A percentile compares a stretch with the other conserved stretches of the same genome.
Conservation (phyloP, 2,113 vertebrate species). For the Holacanthus passer region DNA sequence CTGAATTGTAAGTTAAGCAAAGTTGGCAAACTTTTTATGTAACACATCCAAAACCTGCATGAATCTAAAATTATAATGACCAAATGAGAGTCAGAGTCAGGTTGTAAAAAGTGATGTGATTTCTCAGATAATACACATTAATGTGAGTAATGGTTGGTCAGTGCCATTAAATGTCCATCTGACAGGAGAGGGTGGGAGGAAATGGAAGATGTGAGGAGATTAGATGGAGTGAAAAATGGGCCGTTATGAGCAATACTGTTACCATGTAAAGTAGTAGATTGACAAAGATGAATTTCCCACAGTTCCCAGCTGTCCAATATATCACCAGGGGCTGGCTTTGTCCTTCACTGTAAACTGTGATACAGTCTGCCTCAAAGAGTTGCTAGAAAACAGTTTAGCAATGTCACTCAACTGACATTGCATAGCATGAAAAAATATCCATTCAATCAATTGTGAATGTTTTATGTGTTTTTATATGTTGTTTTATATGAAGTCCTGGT, state of each 20-base stretch:
- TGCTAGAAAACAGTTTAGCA: constrained; percentile 20
- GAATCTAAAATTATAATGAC: constrained; percentile 31
- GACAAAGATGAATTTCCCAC: constrained; percentile 74
- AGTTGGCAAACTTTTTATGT: constrained; percentile 22
- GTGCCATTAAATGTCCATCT: constrained; percentile 67
- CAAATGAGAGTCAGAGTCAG: constrained; percentile 21
- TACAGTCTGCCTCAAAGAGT: constrained; percentile 5
- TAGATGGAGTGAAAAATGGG: constrained; percentile 74
- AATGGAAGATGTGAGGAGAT: constrained; percentile 69
- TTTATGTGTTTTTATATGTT: too few relatives aligned
- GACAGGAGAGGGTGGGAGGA: constrained; percentile 67
- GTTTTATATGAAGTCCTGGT: neutral
- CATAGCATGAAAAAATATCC: neutral
- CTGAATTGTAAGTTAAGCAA: neutral
- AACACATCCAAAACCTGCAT: constrained; percentile 12
- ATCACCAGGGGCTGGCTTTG: constrained; percentile 52
- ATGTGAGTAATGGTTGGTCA: constrained; percentile 66
- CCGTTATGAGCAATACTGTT: constrained; percentile 62
- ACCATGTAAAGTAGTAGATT: constrained; percentile 65
- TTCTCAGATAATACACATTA: constrained; percentile 60
- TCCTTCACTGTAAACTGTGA: constrained; percentile 59
- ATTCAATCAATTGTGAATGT: neutral
- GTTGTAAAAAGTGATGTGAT: constrained; percentile 59
- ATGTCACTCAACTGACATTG: constrained; percentile 6
- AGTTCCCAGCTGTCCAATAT: constrained; percentile 57